Evolutionary conservation across 2,797 vertebrate species (phyloP).

Genomic region (Notolepis coatsorum): DNA sequence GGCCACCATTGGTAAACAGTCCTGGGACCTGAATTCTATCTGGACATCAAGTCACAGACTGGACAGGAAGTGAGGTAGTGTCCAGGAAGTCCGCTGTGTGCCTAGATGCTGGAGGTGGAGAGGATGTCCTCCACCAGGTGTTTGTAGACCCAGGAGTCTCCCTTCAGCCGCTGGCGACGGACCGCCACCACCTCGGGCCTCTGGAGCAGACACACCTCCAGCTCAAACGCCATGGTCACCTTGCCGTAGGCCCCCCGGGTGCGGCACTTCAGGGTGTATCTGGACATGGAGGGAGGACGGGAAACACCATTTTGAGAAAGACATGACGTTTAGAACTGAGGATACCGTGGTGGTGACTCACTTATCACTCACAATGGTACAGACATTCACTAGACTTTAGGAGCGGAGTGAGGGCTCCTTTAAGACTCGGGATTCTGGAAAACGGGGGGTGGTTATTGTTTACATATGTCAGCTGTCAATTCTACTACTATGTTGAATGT

Average conservation of each 20-base stretch:
- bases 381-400: too few relatives aligned
- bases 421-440: too few relatives aligned
- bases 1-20: too few relatives aligned
- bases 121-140: conserved; percentile 93
- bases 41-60: background rate
- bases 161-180: conserved; percentile 90
- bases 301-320: background rate
- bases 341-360: too few relatives aligned
- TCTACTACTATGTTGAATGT: too few relatives aligned
- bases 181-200: conserved; percentile 88
- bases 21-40: too few relatives aligned
- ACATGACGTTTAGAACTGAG: background rate
- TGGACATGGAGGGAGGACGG: conserved; percentile 47
- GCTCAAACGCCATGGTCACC: conserved; percentile 92
- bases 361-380: too few relatives aligned
- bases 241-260: conserved; percentile 91
- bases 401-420: too few relatives aligned
- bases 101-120: conserved; percentile 84
- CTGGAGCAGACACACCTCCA: conserved; percentile 92
- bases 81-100: conserved; percentile 1
- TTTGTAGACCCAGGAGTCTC: conserved; percentile 97
- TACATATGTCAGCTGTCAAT: too few relatives aligned
- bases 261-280: conserved; percentile 92
- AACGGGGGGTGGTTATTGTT: too few relatives aligned
- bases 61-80: background rate